Conservation (phyloP, 2,797 vertebrate species). For the Prunella strophiata region DNA sequence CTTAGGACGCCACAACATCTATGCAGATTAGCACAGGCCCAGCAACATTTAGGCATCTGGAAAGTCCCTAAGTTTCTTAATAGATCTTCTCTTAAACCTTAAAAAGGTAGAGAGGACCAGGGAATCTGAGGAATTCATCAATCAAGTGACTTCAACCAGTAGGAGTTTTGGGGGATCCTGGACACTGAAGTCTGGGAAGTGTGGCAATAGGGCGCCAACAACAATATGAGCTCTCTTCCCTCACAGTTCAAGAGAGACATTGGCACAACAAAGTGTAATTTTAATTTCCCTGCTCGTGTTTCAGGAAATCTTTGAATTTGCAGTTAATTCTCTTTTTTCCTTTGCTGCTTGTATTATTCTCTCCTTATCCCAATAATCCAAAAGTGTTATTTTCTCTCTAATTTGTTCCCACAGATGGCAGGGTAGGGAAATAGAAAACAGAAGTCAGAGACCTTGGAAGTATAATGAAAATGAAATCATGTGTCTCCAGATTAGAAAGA, state of each 20-base stretch:
- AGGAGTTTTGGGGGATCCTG: neutral
- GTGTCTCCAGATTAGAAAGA: conserved; percentile 62
- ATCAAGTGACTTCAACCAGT: neutral
- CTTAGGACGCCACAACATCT: neutral
- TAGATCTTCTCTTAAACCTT: conserved; percentile 8
- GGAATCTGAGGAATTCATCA: neutral
- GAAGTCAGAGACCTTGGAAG: conserved; percentile 58
- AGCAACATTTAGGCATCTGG: neutral
- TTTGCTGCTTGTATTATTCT: conserved; percentile 22
- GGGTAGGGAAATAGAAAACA: conserved; percentile 43
- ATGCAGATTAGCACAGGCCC: neutral
- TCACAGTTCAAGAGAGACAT: neutral
- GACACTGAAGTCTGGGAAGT: neutral
- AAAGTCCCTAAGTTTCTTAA: neutral
- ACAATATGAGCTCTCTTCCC: neutral
- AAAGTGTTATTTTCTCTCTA: conserved; percentile 43
- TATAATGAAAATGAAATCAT: conserved; percentile 57
- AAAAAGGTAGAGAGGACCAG: neutral
- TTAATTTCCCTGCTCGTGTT: conserved; percentile 10
- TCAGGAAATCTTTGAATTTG: neutral
- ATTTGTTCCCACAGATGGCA: conserved; percentile 36
- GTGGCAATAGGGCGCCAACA: neutral
- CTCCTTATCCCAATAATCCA: conserved; percentile 38
- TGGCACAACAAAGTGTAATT: neutral
- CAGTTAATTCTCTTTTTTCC: conserved; percentile 4